Evolutionary conservation across 2,888 invertebrate species (phyloP).

Genomic region (Diplolepis rosae): DNA sequence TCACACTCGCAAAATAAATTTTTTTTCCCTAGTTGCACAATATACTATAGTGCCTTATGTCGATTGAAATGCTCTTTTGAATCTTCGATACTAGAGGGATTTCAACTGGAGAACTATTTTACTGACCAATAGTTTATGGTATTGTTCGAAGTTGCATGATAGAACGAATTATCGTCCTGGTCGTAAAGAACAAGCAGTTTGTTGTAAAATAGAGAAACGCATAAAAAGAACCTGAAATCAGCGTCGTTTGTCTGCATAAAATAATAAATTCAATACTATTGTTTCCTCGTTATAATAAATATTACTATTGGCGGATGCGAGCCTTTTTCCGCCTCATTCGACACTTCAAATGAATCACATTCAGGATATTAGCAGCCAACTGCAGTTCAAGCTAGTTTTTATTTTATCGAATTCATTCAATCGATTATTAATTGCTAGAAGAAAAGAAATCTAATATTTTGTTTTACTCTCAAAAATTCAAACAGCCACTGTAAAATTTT

Average conservation of each 20-base stretch:
- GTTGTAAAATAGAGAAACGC: not conserved
- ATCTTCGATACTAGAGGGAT: not conserved
- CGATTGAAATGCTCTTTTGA: not conserved
- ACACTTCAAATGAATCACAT: slow-evolving; percentile 51
- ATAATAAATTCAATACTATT: slow-evolving; percentile 59
- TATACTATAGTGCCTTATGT: too few relatives aligned
- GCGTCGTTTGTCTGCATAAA: slow-evolving; percentile 39
- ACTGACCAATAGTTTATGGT: not conserved
- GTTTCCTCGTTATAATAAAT: slow-evolving; percentile 61
- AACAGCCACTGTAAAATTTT: too few relatives aligned
- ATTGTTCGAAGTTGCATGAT: slow-evolving; percentile 1
- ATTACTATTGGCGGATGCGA: slow-evolving; percentile 52
- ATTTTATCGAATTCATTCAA: not conserved
- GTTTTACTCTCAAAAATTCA: too few relatives aligned
- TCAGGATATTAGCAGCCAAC: slow-evolving; percentile 41
- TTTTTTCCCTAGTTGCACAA: too few relatives aligned
- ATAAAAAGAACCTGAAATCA: not conserved
- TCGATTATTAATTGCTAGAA: not conserved
- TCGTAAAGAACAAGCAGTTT: slow-evolving; percentile 10
- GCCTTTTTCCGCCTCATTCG: slow-evolving; percentile 47
- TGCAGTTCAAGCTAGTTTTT: not conserved
- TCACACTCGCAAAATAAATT: too few relatives aligned
- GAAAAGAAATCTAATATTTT: too few relatives aligned
- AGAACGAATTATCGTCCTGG: slow-evolving; percentile 1
- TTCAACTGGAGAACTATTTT: slow-evolving; percentile 7